Base-by-base conservation (phyloP, 2,888 invertebrate genomes). In the Morpho achilles region DNA sequence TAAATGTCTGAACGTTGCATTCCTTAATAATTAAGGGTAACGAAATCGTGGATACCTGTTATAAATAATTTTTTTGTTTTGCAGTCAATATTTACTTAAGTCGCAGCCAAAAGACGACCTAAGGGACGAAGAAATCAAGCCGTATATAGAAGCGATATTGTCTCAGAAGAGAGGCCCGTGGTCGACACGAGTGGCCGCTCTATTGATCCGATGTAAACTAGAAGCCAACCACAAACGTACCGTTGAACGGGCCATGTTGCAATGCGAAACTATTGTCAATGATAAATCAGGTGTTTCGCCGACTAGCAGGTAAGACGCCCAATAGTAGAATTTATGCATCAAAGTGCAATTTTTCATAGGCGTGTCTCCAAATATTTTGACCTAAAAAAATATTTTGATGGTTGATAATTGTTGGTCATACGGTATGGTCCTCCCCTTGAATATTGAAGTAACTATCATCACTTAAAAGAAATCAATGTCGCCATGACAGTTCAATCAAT, bases 211-310 rank as follows among this genome's bases (percentile, higher is more conserved):
- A 55, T 96, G 96, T 67, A 91, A 92, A 60, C 80, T 97, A 54
- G 98, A 99, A 79, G 92, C 94, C 0, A 92, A 91, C 51, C 94
- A 95, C 70, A 94, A 94, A 58, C 92, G 98, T 57, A 95, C 96
- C 0, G 94, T 98, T 9, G 98, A 98, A 76, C 91, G 99, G 45
- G 94, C 98, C 23, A 93, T 98, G 92, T 92, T 93, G 75, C 98
- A 98, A 82, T 93, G 96, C 65, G 96, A 98, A 84, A 94, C 95
- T 71, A 90, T 96, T 43, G 92, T 96, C 5, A 93, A 94, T 64
- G 91, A 87, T 50, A 85, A 83, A 64, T 75, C 76, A 5, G 72
- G 67, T 0, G 78, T 82, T 2, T 67, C 75, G 6, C 46, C 73
- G 8, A 81, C 77, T 23, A 79, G 74, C 46, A 81, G 89, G 89